Evolutionary conservation across 2,113 vertebrate genomes (phyloP).

Genomic region (Sardina pilchardus): DNA sequence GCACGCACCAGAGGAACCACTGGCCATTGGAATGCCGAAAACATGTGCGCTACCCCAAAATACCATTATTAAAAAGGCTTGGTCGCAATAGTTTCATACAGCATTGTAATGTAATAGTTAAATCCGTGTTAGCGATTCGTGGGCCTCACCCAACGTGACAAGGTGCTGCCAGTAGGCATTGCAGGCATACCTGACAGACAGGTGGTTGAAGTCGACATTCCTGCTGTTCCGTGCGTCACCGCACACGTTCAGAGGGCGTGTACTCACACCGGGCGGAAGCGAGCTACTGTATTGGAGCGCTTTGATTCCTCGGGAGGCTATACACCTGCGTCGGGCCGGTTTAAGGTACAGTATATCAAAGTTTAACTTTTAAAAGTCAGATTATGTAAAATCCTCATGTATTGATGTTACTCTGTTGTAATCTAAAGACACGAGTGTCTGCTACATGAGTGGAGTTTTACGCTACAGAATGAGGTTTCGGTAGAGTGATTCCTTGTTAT

Average conservation of each 20-base stretch:
- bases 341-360: not conserved
- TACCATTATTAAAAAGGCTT: not conserved
- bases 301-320: not conserved
- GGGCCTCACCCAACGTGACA: not conserved
- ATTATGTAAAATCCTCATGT: not conserved
- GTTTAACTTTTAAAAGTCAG: not conserved
- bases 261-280: not conserved
- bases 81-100: not conserved
- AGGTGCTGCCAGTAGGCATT: not conserved
- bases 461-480: not conserved
- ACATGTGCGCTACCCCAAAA: not conserved
- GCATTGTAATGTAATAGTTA: not conserved
- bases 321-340: not conserved
- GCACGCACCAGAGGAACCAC: not conserved
- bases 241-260: not conserved
- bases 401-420: too few relatives aligned
- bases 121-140: not conserved
- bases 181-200: not conserved
- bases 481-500: not conserved
- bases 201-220: not conserved
- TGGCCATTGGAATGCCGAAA: not conserved
- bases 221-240: not conserved
- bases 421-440: too few relatives aligned
- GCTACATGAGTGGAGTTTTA: too few relatives aligned
- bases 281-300: not conserved